A percentile compares a stretch with the other conserved stretches of the same genome.
Conservation (phyloP, 1,140 invertebrate genomes). For the Microplitis mediator region DNA sequence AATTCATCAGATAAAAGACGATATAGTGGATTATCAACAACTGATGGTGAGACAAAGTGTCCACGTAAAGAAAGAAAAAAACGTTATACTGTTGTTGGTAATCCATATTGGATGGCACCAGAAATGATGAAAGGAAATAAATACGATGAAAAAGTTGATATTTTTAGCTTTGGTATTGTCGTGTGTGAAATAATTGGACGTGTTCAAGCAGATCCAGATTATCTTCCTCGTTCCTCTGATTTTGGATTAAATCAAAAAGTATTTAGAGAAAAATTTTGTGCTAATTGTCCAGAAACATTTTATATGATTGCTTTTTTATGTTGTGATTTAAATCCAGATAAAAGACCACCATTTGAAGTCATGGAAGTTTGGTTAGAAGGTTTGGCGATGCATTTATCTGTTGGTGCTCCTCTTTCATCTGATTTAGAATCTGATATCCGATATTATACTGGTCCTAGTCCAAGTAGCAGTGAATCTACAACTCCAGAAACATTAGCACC, state of each 20-base stretch:
- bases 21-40: slow-evolving; percentile 44
- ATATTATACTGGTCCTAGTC: slow-evolving; percentile 70
- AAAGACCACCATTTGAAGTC: slow-evolving; percentile 85
- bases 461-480: slow-evolving; percentile 67
- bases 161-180: slow-evolving; percentile 96
- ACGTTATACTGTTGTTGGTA: slow-evolving; percentile 84
- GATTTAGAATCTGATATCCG: slow-evolving; percentile 78
- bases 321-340: slow-evolving; percentile 87
- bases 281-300: slow-evolving; percentile 85
- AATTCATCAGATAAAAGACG: slow-evolving; percentile 54
- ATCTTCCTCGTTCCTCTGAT: slow-evolving; percentile 84
- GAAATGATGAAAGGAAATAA: slow-evolving; percentile 97
- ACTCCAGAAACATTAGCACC: slow-evolving; percentile 64
- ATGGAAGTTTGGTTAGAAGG: slow-evolving; percentile 83
- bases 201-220: slow-evolving; percentile 92
- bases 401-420: slow-evolving; percentile 67
- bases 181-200: slow-evolving; percentile 95
- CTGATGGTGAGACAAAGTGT: slow-evolving; percentile 48
- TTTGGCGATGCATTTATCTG: slow-evolving; percentile 73
- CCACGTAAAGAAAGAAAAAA: slow-evolving; percentile 70
- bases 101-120: slow-evolving; percentile 98
- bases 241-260: slow-evolving; percentile 88
- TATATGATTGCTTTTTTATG: slow-evolving; percentile 87
- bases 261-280: slow-evolving; percentile 88
- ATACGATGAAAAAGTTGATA: slow-evolving; percentile 96